phyloP scores from a whole-genome alignment of 2,113 vertebrate species.

The Apus apus region DNA sequence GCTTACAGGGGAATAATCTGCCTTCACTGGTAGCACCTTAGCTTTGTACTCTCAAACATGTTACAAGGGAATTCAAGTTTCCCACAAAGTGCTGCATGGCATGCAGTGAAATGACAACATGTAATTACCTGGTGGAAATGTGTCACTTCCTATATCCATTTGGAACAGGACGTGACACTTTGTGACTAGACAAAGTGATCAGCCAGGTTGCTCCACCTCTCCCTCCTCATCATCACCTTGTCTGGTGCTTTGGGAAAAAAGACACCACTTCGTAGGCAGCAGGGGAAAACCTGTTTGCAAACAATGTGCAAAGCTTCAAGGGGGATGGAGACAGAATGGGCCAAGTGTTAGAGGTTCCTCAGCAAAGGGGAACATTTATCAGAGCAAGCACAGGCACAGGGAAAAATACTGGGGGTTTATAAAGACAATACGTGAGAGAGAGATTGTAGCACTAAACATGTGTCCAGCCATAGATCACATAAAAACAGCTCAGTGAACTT shows the following conservation, averaged over 20 bases:
- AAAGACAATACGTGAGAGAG: background rate
- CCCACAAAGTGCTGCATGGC: background rate
- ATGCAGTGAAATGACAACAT: background rate
- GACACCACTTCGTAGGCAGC: background rate
- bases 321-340: background rate
- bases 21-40: background rate
- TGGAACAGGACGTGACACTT: background rate
- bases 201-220: background rate
- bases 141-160: background rate
- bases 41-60: background rate
- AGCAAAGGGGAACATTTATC: background rate
- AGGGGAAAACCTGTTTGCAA: background rate
- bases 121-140: conserved; percentile 8
- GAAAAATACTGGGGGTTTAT: background rate
- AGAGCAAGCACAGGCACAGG: background rate
- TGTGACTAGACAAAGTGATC: background rate
- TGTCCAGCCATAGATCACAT: background rate
- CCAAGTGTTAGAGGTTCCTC: background rate
- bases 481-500: background rate
- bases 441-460: background rate
- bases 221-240: background rate
- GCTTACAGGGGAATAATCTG: background rate
- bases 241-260: background rate
- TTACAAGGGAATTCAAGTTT: background rate
- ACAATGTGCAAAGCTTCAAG: background rate